Percentiles rank a stretch among this genome's conserved stretches.
phyloP scores from a whole-genome alignment of 2,797 vertebrate species.

The Pagetopsis macropterus region DNA sequence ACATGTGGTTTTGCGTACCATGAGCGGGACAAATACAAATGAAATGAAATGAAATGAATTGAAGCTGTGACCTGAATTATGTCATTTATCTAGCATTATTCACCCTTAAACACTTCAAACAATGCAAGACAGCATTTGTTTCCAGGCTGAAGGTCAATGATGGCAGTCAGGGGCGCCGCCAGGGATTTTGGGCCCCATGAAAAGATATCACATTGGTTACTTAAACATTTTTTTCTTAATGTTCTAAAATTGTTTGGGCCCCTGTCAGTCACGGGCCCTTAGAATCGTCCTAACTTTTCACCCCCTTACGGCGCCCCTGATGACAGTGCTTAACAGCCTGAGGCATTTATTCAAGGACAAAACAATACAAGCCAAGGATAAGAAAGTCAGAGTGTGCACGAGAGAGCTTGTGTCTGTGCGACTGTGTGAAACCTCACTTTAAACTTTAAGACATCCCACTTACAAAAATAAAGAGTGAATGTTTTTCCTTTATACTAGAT shows the following conservation, averaged over 20 bases:
- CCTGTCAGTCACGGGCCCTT: too few relatives aligned
- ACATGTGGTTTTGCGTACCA: too few relatives aligned
- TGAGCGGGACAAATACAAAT: too few relatives aligned
- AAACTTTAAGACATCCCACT: too few relatives aligned
- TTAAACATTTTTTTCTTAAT: too few relatives aligned
- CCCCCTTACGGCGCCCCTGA: too few relatives aligned
- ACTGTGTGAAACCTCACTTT: too few relatives aligned
- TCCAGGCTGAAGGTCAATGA: constrained; percentile 17
- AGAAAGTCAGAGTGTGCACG: constrained; percentile 4
- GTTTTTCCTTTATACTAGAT: background rate
- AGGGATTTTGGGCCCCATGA: too few relatives aligned
- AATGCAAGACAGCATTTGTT: constrained; percentile 16
- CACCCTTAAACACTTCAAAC: background rate
- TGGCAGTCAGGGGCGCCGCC: background rate
- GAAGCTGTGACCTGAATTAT: background rate
- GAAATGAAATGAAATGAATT: too few relatives aligned
- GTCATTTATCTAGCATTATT: constrained; percentile 4
- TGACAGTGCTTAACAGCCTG: constrained; percentile 3
- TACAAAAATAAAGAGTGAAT: background rate
- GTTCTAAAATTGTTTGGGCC: too few relatives aligned
- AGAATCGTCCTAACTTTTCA: too few relatives aligned
- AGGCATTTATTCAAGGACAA: constrained; percentile 17
- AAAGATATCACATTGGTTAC: too few relatives aligned
- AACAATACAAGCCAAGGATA: constrained; percentile 21
- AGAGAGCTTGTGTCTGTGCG: background rate